phyloP scores from a whole-genome alignment of 2,797 vertebrate species.

The Gymnoscopelus braueri region DNA sequence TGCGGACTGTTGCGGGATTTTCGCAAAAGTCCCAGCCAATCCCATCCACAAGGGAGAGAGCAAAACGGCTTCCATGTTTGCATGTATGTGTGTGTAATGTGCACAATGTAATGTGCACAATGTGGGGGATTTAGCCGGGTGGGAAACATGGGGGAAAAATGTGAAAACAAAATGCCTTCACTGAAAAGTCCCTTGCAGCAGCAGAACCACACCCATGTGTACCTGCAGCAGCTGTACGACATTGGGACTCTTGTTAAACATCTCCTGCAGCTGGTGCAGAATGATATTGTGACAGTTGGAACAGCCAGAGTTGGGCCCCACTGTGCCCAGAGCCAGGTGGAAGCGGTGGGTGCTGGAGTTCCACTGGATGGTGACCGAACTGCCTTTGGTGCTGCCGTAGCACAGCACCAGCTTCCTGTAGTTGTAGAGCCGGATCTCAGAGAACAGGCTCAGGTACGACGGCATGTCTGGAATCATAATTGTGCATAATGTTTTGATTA shows the following conservation, averaged over 20 bases:
- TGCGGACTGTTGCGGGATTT: too few species aligned
- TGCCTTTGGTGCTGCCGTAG: slow-evolving; percentile 96
- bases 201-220: slow-evolving; percentile 83
- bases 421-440: slow-evolving; percentile 98
- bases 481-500: not conserved
- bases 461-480: slow-evolving; percentile 87
- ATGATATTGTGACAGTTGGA: slow-evolving; percentile 99
- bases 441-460: slow-evolving; percentile 92
- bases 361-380: slow-evolving; percentile 99
- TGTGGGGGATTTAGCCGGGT: too few species aligned
- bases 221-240: slow-evolving; percentile 98
- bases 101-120: too few species aligned
- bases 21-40: too few species aligned
- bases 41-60: too few species aligned
- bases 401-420: slow-evolving; percentile 97
- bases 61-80: too few species aligned
- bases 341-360: slow-evolving; percentile 93
- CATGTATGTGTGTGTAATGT: too few species aligned
- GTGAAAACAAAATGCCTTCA: not conserved
- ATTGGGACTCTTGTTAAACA: slow-evolving; percentile 98
- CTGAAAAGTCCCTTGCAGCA: slow-evolving; percentile 84
- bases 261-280: slow-evolving; percentile 98
- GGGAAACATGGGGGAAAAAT: too few species aligned
- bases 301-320: slow-evolving; percentile 98
- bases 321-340: slow-evolving; percentile 95